Evolutionary conservation across 1,140 invertebrate genomes (phyloP), one percentile per base, ranked within the genome.

Genomic region (Meteorus sp.): DNA sequence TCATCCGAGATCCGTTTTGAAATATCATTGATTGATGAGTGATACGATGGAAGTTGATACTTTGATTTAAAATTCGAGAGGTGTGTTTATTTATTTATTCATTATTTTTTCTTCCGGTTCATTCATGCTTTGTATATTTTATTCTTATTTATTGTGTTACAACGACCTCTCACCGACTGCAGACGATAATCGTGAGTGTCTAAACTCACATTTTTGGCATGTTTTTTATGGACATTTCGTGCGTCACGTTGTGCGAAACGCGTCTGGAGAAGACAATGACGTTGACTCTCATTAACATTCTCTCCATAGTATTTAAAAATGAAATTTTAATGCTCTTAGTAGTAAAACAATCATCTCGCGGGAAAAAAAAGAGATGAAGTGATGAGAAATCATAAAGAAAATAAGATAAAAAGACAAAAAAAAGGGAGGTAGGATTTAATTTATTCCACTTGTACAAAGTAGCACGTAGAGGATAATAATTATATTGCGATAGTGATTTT

Each of bases 381-480:
- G n/a, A n/a, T n/a, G n/a, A n/a, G n/a, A n/a, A n/a, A n/a, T n/a
- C n/a, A n/a, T n/a, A n/a, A n/a, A n/a, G n/a, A n/a, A n/a, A n/a
- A n/a, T n/a, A 57, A n/a, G 20, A 8, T n/a, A 25, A 11, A 48
- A 25, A 25, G 27, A 48, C 23, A 25, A 29, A n/a, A 25, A 23
- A 25, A 48, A n/a, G 3, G n/a, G n/a, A 11, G n/a, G 13, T 48
- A 7, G 5, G 17, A 39, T 39, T 54, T 25, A 54, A 22, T 48
- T 56, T 35, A 57, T 57, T 57, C 50, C 56, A 57, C 56, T 50
- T 57, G 56, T 57, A 57, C 56, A 57, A 51, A 57, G 2, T 50
- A 57, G 56, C 48, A 50, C 48, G 33, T 50, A 50, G 47, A 5
- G 17, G 19, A 31, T 25, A 31, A 15, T 25, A 17, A 15, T 39